These are phyloP conservation scores for Catharus minimus DNA, from an alignment of 2,113 vertebrate genomes.

Conservation along the genomic window DNA sequence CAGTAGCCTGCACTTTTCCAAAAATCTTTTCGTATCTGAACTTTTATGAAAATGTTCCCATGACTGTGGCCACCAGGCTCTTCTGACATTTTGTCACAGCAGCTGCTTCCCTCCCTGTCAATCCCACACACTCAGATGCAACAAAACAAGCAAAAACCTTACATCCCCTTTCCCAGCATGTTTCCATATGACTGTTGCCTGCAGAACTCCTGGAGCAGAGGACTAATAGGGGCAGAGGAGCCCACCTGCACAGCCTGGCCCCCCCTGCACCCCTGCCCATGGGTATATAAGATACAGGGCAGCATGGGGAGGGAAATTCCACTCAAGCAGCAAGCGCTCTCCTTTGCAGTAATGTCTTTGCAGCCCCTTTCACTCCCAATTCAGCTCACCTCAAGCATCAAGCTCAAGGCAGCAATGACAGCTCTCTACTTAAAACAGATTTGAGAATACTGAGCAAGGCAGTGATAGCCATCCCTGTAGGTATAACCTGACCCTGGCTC, in stretches of 20 bases:
- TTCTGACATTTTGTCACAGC: not conserved
- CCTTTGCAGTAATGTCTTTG: not conserved
- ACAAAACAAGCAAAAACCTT: not conserved
- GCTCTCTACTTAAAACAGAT: not conserved
- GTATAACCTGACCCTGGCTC: not conserved
- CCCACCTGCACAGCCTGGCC: accelerated
- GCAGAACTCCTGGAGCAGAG: not conserved
- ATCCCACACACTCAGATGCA: not conserved
- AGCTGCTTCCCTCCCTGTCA: not conserved
- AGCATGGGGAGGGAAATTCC: not conserved
- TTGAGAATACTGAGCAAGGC: not conserved
- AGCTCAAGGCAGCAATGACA: accelerated
- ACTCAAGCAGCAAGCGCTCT: accelerated
- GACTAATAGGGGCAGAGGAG: not conserved
- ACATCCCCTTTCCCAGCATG: not conserved
- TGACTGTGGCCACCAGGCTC: not conserved
- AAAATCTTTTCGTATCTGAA: not conserved
- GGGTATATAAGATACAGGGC: not conserved
- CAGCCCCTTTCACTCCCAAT: not conserved
- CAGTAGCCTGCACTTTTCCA: not conserved
- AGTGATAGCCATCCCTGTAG: not conserved
- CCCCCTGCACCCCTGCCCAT: not conserved
- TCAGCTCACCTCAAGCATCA: not conserved
- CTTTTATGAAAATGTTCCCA: not conserved
- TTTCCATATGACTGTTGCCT: not conserved